phyloP scores from a whole-genome alignment of 2,113 vertebrate species.

The Candoia aspera region DNA sequence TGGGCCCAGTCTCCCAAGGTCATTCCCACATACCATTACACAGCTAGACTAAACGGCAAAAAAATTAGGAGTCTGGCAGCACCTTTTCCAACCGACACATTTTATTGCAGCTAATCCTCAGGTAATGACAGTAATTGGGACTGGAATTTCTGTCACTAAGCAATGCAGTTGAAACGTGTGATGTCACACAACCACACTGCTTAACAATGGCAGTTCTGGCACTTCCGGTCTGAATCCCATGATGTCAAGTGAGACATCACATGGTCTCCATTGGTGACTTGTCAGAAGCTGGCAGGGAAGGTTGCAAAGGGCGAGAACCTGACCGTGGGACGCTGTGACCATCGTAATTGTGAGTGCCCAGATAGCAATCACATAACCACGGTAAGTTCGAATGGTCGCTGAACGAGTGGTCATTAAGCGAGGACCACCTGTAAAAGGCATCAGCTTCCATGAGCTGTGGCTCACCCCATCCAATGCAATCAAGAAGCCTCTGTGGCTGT shows the following conservation, averaged over 20 bases:
- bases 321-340: not conserved
- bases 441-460: not conserved
- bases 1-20: no score
- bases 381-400: not conserved
- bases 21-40: no score
- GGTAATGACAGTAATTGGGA: not conserved
- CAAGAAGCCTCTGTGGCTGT: not conserved
- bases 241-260: not conserved
- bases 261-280: no score
- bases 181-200: no score
- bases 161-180: not conserved
- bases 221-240: not conserved
- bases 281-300: not conserved
- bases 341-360: not conserved
- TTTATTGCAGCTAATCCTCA: not conserved
- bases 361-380: not conserved
- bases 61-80: not conserved
- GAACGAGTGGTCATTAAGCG: not conserved
- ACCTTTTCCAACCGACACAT: not conserved
- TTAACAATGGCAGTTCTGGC: no score
- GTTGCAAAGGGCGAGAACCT: rapidly evolving
- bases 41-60: no score
- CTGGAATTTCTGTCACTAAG: not conserved
- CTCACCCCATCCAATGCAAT: not conserved
- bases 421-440: not conserved